Evolutionary conservation across 2,113 vertebrate genomes (phyloP).

Genomic region (Phoxinus phoxinus): DNA sequence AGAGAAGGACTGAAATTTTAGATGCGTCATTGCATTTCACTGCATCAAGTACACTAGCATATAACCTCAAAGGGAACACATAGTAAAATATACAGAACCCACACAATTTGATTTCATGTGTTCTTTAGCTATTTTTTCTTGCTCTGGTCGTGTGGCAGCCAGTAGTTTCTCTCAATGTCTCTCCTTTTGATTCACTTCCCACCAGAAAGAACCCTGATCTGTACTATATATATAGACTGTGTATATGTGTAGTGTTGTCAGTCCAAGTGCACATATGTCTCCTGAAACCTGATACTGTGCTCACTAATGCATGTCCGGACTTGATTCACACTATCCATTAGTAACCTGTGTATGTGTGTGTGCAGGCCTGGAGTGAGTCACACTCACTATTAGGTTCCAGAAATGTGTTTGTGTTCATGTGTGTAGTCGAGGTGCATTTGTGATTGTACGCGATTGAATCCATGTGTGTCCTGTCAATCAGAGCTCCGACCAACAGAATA

Average conservation of each 20-base stretch:
- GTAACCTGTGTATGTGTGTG: conserved; percentile 39
- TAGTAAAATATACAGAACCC: not conserved
- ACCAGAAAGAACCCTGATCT: not conserved
- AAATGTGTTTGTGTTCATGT: conserved; percentile 28
- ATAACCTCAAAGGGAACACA: not conserved
- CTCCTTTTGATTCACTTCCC: not conserved
- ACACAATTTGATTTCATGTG: not conserved
- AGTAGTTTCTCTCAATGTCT: not conserved
- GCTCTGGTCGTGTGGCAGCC: not conserved
- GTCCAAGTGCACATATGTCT: conserved; percentile 35
- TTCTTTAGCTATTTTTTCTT: not conserved
- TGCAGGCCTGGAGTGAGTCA: conserved; percentile 10
- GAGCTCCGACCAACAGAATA: not conserved
- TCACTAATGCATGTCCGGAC: conserved; percentile 31
- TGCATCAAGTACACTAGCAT: not conserved
- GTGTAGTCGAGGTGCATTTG: not conserved
- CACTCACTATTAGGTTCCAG: not conserved
- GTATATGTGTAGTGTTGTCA: conserved; percentile 13
- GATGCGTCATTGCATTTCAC: not conserved
- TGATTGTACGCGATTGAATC: not conserved
- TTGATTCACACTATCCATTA: conserved; percentile 34
- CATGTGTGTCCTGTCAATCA: conserved; percentile 30
- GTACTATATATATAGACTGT: not conserved
- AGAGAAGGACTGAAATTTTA: not conserved
- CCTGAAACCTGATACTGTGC: conserved; percentile 24